phyloP scores from a whole-genome alignment of 2,888 invertebrate species.

The Sepiola atlantica region DNA sequence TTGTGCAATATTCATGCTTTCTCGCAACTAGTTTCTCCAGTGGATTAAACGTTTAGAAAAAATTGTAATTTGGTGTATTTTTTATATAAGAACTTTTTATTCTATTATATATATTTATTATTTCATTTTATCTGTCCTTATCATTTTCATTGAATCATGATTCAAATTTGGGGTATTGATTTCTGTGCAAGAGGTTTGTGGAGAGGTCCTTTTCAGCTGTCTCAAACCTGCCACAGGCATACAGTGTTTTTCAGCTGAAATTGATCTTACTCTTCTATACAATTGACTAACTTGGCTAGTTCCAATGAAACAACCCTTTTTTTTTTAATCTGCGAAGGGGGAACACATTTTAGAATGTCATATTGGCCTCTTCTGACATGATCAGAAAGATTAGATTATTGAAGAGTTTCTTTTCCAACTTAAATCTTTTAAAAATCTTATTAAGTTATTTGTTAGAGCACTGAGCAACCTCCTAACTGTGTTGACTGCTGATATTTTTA shows the following conservation, averaged over 20 bases:
- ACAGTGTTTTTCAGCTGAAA: neutral
- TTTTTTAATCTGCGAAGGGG: neutral
- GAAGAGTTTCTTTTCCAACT: neutral
- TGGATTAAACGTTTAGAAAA: neutral
- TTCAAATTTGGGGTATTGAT: neutral
- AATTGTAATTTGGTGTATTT: neutral
- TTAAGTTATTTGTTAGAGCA: neutral
- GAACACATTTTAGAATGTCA: neutral
- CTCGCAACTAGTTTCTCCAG: neutral
- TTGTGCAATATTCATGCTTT: neutral
- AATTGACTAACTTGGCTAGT: constrained; percentile 11
- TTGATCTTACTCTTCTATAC: neutral
- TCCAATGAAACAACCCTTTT: neutral
- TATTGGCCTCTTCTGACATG: neutral
- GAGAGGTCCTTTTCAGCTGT: constrained; percentile 3
- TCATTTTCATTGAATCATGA: no score
- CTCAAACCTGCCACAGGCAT: neutral
- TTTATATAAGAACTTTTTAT: neutral
- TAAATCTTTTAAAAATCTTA: neutral
- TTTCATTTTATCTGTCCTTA: neutral
- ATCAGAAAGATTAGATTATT: neutral
- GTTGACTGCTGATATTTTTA: neutral
- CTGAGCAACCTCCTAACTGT: neutral
- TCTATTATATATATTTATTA: neutral
- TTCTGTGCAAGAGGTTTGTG: neutral